Evolutionary conservation across 2,888 invertebrate genomes (phyloP).

Genomic region (Anticlea derivata): DNA sequence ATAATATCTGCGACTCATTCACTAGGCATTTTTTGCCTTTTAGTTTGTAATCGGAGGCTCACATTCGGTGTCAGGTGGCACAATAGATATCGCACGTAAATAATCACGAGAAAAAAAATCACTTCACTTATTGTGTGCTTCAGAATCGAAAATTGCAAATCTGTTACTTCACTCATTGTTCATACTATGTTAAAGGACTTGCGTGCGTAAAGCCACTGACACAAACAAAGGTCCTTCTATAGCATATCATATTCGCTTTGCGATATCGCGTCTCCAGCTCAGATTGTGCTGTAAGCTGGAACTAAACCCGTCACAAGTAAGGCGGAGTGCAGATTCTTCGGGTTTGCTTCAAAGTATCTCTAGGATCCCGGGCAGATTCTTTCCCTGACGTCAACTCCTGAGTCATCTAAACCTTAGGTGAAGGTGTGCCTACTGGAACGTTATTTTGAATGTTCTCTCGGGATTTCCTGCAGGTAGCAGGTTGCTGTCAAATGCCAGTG

Average conservation of each 20-base stretch:
- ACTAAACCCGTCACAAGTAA: neutral
- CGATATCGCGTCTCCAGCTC: neutral
- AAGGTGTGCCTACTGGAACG: too few species aligned
- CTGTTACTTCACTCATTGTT: conserved; percentile 3
- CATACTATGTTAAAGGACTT: conserved; percentile 6
- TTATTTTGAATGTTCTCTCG: neutral
- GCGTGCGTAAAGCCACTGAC: conserved; percentile 14
- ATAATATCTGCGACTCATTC: conserved; percentile 6
- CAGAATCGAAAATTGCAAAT: conserved; percentile 2
- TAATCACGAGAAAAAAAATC: neutral
- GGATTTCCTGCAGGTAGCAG: neutral
- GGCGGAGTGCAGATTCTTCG: neutral
- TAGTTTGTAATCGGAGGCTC: conserved; percentile 4
- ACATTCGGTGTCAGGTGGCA: neutral
- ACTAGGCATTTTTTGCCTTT: neutral
- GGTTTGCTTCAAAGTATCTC: neutral
- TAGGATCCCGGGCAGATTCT: too few species aligned
- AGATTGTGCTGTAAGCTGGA: too few species aligned
- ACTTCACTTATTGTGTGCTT: conserved; percentile 11
- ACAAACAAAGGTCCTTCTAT: conserved; percentile 11
- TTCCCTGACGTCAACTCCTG: too few species aligned
- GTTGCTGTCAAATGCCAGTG: conserved; percentile 78
- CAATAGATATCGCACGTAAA: neutral
- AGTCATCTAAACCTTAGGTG: too few species aligned
- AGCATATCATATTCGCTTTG: conserved; percentile 32